phyloP scores from a whole-genome alignment of 2,797 vertebrate species.

The Oryzias dopingdopingensis region DNA sequence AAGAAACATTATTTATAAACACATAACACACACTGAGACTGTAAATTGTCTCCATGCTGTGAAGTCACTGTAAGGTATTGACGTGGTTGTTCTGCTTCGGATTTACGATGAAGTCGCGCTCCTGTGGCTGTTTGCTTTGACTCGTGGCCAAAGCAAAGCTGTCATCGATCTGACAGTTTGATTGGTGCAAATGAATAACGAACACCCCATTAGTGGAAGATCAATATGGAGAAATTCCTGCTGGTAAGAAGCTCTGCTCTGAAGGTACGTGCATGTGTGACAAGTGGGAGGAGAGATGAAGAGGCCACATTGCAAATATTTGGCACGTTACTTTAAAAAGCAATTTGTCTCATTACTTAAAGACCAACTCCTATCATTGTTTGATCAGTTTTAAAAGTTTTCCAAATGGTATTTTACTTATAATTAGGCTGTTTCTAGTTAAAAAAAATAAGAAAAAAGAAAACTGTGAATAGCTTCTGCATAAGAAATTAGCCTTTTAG shows the following conservation, averaged over 20 bases:
- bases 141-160: conserved; percentile 28
- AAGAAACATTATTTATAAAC: too few relatives aligned
- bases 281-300: not conserved
- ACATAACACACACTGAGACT: too few relatives aligned
- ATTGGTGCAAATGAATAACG: conserved; percentile 50
- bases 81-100: conserved; percentile 5
- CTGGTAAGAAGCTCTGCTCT: conserved; percentile 9
- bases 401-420: too few relatives aligned
- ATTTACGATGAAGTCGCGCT: conserved; percentile 23
- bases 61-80: not conserved
- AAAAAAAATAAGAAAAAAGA: too few relatives aligned
- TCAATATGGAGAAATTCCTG: conserved; percentile 43
- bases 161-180: conserved; percentile 44
- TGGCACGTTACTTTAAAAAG: too few relatives aligned
- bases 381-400: too few relatives aligned
- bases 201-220: conserved; percentile 34
- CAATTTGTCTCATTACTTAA: too few relatives aligned
- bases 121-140: conserved; percentile 11
- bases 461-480: too few relatives aligned
- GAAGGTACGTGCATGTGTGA: not conserved
- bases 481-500: too few relatives aligned
- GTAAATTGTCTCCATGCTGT: not conserved
- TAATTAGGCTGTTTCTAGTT: too few relatives aligned
- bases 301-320: not conserved
- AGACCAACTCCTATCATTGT: too few relatives aligned